Percentiles rank a stretch among this genome's conserved stretches.
Conservation (phyloP, 2,797 vertebrate species). For the Falco cherrug region DNA sequence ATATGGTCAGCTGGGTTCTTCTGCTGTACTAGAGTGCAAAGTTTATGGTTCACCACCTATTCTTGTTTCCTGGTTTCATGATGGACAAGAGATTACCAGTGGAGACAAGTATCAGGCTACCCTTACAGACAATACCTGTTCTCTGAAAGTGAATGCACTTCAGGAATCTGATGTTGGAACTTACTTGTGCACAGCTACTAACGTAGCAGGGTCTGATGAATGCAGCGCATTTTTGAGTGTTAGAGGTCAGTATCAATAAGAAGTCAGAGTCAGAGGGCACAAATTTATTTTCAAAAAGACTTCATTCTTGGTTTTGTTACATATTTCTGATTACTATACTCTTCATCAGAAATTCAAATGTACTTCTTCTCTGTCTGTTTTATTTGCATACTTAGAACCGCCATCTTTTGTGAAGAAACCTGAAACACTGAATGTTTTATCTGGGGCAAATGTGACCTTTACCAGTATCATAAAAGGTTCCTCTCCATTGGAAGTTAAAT, state of each 20-base stretch:
- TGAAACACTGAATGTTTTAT: constrained; percentile 88
- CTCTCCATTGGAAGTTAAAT: constrained; percentile 89
- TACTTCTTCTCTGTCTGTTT: constrained; percentile 4
- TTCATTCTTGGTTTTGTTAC: background rate
- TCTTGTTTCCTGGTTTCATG: constrained; percentile 90
- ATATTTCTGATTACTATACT: background rate
- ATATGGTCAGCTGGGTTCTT: constrained; percentile 81
- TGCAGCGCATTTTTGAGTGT: constrained; percentile 85
- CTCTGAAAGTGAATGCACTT: constrained; percentile 85
- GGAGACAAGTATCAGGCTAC: constrained; percentile 90
- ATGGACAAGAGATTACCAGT: constrained; percentile 87
- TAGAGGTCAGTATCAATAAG: constrained; percentile 86
- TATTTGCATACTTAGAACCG: constrained; percentile 81
- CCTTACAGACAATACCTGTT: constrained; percentile 90
- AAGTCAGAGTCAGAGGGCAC: background rate
- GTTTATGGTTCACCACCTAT: constrained; percentile 93
- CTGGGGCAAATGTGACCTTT: constrained; percentile 86
- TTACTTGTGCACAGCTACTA: constrained; percentile 90
- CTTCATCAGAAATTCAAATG: constrained; percentile 14
- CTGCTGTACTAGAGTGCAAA: constrained; percentile 91
- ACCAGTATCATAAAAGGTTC: constrained; percentile 91
- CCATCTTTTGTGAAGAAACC: constrained; percentile 92
- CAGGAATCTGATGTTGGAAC: constrained; percentile 87
- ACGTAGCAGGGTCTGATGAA: constrained; percentile 89
- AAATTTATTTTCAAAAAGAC: background rate